Percentiles rank a stretch among this genome's conserved stretches.
These are phyloP conservation scores for Prunella himalayana DNA, from an alignment of 2,113 vertebrate genomes.

Conservation along the genomic window DNA sequence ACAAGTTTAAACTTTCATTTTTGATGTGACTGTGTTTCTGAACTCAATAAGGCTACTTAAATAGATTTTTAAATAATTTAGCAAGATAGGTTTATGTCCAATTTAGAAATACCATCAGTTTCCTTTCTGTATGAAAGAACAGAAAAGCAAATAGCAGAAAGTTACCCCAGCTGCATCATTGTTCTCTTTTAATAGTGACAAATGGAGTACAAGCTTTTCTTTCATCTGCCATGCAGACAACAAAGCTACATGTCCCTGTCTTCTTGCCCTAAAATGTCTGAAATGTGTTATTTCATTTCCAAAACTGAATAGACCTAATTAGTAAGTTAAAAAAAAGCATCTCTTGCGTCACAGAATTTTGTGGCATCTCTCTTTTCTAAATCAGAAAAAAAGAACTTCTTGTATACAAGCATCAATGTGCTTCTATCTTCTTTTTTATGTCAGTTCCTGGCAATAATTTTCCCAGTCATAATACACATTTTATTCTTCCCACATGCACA, in stretches of 20 bases:
- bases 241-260: not conserved
- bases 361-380: not conserved
- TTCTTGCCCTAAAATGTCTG: not conserved
- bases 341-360: not conserved
- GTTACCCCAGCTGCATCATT: not conserved
- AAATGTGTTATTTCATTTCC: not conserved
- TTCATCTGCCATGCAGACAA: not conserved
- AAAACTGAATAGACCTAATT: not conserved
- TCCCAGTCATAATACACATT: not conserved
- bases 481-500: not conserved
- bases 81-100: not conserved
- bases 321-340: not conserved
- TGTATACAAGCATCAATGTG: not conserved
- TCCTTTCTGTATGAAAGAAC: not conserved
- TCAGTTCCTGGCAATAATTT: not conserved
- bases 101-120: not conserved
- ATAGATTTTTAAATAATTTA: not conserved
- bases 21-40: not conserved
- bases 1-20: not conserved
- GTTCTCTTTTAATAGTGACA: not conserved
- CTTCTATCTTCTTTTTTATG: not conserved
- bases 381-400: not conserved
- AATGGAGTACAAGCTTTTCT: not conserved
- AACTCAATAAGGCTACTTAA: not conserved
- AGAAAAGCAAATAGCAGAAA: not conserved